Percentiles rank a stretch among this genome's conserved stretches.
These are phyloP conservation scores for Lepus timidus DNA, from an alignment of 2,113 vertebrate genomes.

Conservation along the genomic window DNA sequence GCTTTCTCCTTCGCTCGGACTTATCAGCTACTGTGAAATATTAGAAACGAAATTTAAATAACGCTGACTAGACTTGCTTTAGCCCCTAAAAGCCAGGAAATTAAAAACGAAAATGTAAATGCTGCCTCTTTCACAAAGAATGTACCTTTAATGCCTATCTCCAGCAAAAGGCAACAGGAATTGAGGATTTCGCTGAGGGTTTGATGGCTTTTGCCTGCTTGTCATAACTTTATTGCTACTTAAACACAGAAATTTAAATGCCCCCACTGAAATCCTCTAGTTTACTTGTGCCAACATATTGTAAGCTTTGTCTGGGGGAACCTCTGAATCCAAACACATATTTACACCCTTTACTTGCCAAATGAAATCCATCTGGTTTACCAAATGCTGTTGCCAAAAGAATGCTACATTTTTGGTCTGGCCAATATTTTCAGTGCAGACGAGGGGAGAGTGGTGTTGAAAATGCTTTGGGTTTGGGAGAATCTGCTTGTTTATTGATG, in stretches of 20 bases:
- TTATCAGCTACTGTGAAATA: not conserved
- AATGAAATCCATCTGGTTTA: constrained; percentile 66
- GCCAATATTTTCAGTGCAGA: not conserved
- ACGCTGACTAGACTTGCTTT: not conserved
- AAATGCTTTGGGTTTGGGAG: not conserved
- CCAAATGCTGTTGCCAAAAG: not conserved
- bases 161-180: not conserved
- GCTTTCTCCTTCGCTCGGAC: not conserved
- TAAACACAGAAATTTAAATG: constrained; percentile 43
- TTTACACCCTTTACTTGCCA: constrained; percentile 76
- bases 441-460: not conserved
- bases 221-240: constrained; percentile 8
- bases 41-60: constrained; percentile 30
- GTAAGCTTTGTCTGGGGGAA: constrained; percentile 48
- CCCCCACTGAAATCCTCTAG: not conserved
- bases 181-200: not conserved
- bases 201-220: constrained; percentile 31
- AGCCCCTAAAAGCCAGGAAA: constrained; percentile 2
- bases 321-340: constrained; percentile 56
- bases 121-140: not conserved
- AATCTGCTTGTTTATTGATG: not conserved
- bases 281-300: constrained; percentile 32
- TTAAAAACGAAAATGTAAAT: constrained; percentile 22
- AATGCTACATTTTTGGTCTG: not conserved
- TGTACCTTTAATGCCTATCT: not conserved